phyloP scores from a whole-genome alignment of 2,113 vertebrate species.

The Eonycteris spelaea region DNA sequence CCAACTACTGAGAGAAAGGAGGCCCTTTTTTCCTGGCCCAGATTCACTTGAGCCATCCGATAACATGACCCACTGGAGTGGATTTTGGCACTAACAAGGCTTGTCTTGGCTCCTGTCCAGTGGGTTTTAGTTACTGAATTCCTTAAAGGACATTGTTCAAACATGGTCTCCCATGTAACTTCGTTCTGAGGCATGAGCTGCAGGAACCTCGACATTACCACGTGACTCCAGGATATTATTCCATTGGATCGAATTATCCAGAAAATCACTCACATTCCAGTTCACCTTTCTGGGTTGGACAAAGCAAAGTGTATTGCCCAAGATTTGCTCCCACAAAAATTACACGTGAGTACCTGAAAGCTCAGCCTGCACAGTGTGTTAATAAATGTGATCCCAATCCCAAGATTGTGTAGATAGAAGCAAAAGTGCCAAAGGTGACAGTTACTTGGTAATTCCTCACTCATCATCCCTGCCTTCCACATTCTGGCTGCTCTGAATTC shows the following conservation, averaged over 20 bases:
- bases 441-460: neutral
- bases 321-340: neutral
- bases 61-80: conserved; percentile 65
- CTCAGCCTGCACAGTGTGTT: neutral
- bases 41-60: conserved; percentile 66
- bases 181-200: conserved; percentile 47
- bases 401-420: neutral
- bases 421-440: neutral
- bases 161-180: conserved; percentile 71
- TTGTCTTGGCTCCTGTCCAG: conserved; percentile 71
- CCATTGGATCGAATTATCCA: conserved; percentile 55
- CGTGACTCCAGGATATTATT: neutral
- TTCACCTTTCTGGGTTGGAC: conserved; percentile 9
- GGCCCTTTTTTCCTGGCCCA: conserved; percentile 45
- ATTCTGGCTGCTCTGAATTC: neutral
- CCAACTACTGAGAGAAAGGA: conserved; percentile 33
- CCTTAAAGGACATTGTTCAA: conserved; percentile 72
- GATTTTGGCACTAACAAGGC: conserved; percentile 71
- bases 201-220: conserved; percentile 50
- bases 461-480: neutral
- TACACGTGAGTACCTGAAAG: neutral
- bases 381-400: neutral
- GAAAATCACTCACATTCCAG: conserved; percentile 31
- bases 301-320: neutral
- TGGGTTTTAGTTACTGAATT: conserved; percentile 68